These are phyloP conservation scores for Gobio occitaniae DNA, from an alignment of 2,797 vertebrate genomes.

Conservation along the genomic window DNA sequence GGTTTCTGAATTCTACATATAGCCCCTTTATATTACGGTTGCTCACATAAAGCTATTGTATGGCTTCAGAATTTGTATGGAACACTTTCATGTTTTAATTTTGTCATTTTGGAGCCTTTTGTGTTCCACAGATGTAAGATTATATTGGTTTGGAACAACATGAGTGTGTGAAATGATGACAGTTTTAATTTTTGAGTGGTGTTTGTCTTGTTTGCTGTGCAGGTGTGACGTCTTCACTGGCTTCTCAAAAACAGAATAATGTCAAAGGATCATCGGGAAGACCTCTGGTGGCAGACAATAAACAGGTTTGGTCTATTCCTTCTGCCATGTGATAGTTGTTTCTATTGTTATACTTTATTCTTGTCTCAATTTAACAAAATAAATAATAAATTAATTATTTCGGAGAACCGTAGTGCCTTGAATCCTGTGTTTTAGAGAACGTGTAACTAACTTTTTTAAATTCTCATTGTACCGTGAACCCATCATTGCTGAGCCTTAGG, in stretches of 20 bases:
- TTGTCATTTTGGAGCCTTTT: background rate
- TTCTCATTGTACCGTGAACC: background rate
- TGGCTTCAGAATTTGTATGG: background rate
- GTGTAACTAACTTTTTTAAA: background rate
- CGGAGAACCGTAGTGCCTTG: background rate
- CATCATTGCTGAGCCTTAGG: background rate
- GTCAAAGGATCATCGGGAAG: constrained; percentile 16
- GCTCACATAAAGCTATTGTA: background rate
- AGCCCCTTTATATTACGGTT: too few relatives aligned
- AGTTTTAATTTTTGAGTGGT: background rate
- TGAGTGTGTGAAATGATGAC: background rate
- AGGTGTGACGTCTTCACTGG: constrained; percentile 18
- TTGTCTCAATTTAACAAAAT: background rate
- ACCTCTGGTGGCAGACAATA: constrained; percentile 8
- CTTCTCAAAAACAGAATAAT: constrained; percentile 20
- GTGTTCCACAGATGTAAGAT: background rate
- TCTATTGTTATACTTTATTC: background rate
- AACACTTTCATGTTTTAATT: background rate
- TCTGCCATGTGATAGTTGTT: background rate
- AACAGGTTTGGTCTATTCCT: constrained; percentile 51
- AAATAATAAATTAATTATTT: background rate
- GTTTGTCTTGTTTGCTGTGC: constrained; percentile 16
- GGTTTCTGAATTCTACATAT: background rate
- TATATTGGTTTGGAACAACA: background rate
- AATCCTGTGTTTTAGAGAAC: background rate